Evolutionary conservation across 2,888 invertebrate species (phyloP).

Genomic region (Sarcophaga carnaria): DNA sequence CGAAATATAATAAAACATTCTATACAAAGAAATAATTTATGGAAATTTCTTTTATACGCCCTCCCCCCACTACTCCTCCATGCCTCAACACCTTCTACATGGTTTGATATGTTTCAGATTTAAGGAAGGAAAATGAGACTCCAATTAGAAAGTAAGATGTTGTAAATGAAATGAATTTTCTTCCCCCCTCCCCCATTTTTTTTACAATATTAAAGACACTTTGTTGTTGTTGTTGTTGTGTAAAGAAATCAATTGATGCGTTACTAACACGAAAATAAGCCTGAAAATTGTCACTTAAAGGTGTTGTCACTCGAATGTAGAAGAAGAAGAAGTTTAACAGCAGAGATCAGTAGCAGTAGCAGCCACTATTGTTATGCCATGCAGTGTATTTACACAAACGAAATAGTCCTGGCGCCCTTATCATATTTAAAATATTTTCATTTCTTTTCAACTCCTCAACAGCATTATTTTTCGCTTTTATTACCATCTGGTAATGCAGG

Average conservation of each 20-base stretch:
- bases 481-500: constrained; percentile 55
- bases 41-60: background rate
- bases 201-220: constrained; percentile 37
- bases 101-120: background rate
- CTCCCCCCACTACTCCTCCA: background rate
- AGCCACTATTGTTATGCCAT: background rate
- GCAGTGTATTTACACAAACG: background rate
- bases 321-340: background rate
- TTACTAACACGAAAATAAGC: constrained; percentile 68
- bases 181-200: background rate
- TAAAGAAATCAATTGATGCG: constrained; percentile 61
- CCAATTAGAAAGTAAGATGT: constrained; percentile 37
- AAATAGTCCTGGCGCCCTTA: background rate
- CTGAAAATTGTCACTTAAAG: constrained; percentile 67
- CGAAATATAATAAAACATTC: background rate
- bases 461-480: constrained; percentile 15
- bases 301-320: constrained; percentile 46
- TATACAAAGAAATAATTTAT: background rate
- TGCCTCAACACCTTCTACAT: background rate
- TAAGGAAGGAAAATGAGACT: background rate
- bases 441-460: background rate
- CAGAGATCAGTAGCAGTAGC: constrained; percentile 21
- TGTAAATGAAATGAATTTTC: constrained; percentile 7
- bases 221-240: constrained; percentile 11
- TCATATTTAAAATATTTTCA: background rate